Base-by-base conservation (phyloP, 2,113 vertebrate genomes). In the Sinocyclocheilus anshuiensis region DNA sequence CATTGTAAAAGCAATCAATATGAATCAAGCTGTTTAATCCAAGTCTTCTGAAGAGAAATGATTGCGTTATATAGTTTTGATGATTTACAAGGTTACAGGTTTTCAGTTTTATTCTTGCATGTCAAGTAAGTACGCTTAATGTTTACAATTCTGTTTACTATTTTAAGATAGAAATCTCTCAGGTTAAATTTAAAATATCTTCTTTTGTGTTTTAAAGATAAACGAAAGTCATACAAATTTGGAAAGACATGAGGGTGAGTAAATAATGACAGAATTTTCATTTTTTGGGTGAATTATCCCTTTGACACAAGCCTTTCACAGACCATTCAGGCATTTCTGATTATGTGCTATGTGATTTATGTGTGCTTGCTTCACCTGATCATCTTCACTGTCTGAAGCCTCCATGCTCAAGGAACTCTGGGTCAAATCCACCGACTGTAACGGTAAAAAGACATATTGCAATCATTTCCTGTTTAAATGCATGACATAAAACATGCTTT, bases 371-470 rank as follows among this genome's bases (percentile, higher is more conserved):
- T 87, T 95, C 94, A 97, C 95, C 95, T 95, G 94, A 84, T 97
- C 95, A 29, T 96, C 95, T 77, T 96, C 96, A 81, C 95, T 95
- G 91, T 96, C 95, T 67, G 91, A 91, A 81, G 94, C 94, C 4
- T 95, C 95, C 94, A 96, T 94, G 92, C 96, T 96, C 89, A 95
- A 92, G 78, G 94, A 95, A 88, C 92, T 94, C 89, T 96, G 94
- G 83, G 90, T 89, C 85, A 91, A 91, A 88, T 88, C 93, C 86
- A 91, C 90, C 55, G 92, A 90, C 94, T 90, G 83, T 75, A 92
- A 90, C 86, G 84, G 89, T 13, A 90, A 48, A 90, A 1, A 42
- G 0, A 26, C 24, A 81, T 53, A 9, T 42, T 39, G 45, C n/a
- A 50, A 67, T 67, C 4, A 65, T 77, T 20, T n/a, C 45, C 39